Evolutionary conservation across 2,113 vertebrate genomes (phyloP), one percentile per base, ranked within the genome.

Genomic region (Pandion haliaetus): DNA sequence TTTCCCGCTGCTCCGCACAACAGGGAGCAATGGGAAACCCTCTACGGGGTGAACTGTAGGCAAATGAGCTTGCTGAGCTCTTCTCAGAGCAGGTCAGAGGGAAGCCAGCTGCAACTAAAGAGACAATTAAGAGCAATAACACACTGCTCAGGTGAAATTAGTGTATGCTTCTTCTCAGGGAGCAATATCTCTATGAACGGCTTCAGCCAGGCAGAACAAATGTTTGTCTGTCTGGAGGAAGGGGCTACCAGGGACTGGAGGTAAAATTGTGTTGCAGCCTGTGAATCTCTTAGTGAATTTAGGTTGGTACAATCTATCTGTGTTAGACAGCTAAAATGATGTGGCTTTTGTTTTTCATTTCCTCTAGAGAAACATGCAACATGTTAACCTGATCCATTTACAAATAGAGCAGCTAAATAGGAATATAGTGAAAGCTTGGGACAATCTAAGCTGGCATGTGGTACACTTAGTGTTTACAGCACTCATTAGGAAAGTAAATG

Each of bases 81-180:
- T 67, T 55, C 58, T 78, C 36, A 2, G 77, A 83, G 77, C 1
- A 0, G 72, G 82, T 31, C 7, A 0, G 49, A 52, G 31, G 29
- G 49, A 69, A 90, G 52, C 25, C 34, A 40, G 50, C 7, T 5
- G 86, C 31, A 36, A 28, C 42, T 17, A 42, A 34, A 62, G 36
- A 93, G 84, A 67, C 54, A 88, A 91, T 90, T 89, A 92, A 93
- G 54, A 95, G 65, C 65, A 67, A 52, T 67, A 82, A 78, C 63
- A 38, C 34, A 6, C 25, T 32, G 58, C 76, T 78, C 76, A 66
- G 83, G 83, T 80, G 91, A 49, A 84, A 80, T 95, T 29, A 91
- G 57, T 71, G 36, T 34, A 9, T 17, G 83, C 7, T 44, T 65
- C 59, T 32, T 88, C 79, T 45, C 57, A 25, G 83, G 69, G 63